phyloP scores from a whole-genome alignment of 2,113 vertebrate species.

The Genyomyrus donnyi region DNA sequence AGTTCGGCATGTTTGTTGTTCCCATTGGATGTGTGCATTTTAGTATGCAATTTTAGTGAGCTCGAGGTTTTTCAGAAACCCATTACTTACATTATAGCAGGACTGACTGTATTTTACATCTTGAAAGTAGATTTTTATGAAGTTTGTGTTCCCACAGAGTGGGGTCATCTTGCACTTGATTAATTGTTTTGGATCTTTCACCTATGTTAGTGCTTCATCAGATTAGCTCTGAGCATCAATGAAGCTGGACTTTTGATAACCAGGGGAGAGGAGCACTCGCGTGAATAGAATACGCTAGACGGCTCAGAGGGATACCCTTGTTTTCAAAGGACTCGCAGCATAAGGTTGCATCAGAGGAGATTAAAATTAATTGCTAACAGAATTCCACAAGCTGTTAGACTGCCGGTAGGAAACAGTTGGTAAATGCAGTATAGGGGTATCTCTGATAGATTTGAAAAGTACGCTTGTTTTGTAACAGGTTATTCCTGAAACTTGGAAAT shows the following conservation, averaged over 20 bases:
- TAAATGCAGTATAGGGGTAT: neutral
- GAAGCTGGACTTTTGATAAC: slow-evolving; percentile 31
- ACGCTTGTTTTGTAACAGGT: neutral
- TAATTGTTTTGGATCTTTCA: neutral
- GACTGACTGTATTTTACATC: slow-evolving; percentile 34
- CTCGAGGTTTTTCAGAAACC: neutral
- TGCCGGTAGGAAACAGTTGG: neutral
- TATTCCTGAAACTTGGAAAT: neutral
- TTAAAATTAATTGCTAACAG: slow-evolving; percentile 5
- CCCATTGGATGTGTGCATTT: neutral
- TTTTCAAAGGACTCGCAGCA: neutral
- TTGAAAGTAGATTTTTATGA: slow-evolving; percentile 40
- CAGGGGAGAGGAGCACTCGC: slow-evolving; percentile 22
- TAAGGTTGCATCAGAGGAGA: neutral
- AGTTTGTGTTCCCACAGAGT: slow-evolving; percentile 41
- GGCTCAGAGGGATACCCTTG: slow-evolving; percentile 33
- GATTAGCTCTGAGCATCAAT: neutral
- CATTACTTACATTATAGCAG: neutral
- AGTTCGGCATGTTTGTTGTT: neutral
- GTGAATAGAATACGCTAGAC: slow-evolving; percentile 28
- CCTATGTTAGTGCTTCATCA: neutral
- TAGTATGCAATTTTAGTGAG: neutral
- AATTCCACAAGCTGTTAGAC: neutral
- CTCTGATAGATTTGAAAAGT: neutral
- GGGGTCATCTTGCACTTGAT: slow-evolving; percentile 51